Evolutionary conservation across 2,797 vertebrate genomes (phyloP), one percentile per base, ranked within the genome.

Genomic region (Percopsis omiscomaycus): DNA sequence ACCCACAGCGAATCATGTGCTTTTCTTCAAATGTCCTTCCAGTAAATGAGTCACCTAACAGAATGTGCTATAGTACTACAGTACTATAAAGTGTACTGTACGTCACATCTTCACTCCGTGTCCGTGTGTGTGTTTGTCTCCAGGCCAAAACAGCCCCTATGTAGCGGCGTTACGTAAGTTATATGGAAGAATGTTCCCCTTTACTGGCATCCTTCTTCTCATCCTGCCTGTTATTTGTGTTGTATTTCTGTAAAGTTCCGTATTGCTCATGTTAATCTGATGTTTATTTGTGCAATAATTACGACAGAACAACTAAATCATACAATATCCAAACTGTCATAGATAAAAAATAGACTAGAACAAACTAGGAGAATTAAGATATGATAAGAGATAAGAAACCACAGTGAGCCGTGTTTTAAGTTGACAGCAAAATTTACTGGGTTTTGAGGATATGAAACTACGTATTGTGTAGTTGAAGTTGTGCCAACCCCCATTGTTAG

Each of bases 131-230:
- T 82, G 67, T 79, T 69, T 71, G 74, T 84, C 86, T 84, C 56
- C 59, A 71, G 76, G 87, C 86, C 82, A 86, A 73, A 89, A 75
- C 83, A 82, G 82, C 52, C 64, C 57, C 74, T 86, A 79, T 79
- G 79, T 88, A 86, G 84, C 87, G 73, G 62, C 30, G 86, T 92
- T 92, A 82, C 60, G 63, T 86, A 92, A 92, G 84, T 46, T 28
- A 46, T 74, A 82, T 16, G 52, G 73, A 86, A 79, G 75, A 89
- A 81, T 68, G 74, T 75, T 88, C 72, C 75, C 66, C 69, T 89
- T 83, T 86, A 79, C 84, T 86, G 81, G 83, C 68, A 78, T 59
- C 37, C 47, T 76, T 78, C 59, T 80, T 77, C 79, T 77, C 75
- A 22, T 69, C 58, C 56, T 65, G 55, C 83, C 32, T 37, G 32